These are phyloP conservation scores for Epiblema foenella DNA, from an alignment of 2,888 invertebrate genomes.

Conservation along the genomic window DNA sequence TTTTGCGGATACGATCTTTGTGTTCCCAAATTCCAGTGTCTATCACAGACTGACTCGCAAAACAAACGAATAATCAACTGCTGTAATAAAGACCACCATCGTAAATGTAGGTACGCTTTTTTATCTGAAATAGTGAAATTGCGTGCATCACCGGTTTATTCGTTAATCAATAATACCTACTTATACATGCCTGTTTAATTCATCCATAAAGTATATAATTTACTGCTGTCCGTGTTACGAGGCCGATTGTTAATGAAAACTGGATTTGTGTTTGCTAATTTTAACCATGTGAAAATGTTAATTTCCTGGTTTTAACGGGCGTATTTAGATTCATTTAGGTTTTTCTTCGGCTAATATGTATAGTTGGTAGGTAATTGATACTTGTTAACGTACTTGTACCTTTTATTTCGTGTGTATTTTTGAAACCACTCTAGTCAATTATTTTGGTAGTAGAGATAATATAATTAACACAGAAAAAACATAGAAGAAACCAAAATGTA, in stretches of 20 bases:
- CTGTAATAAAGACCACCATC: too few relatives aligned
- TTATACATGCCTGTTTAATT: background rate
- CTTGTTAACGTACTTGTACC: too few relatives aligned
- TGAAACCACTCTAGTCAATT: background rate
- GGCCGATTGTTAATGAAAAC: conserved; percentile 3
- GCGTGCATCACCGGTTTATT: background rate
- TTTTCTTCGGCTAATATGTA: too few relatives aligned
- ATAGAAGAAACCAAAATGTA: background rate
- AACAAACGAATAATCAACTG: too few relatives aligned
- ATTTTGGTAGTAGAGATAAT: background rate
- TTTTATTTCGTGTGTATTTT: too few relatives aligned
- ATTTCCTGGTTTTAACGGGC: conserved; percentile 12
- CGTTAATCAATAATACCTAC: background rate
- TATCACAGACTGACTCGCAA: too few relatives aligned
- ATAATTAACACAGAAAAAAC: background rate
- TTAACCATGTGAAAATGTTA: conserved; percentile 14
- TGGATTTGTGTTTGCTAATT: background rate
- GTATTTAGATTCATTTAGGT: background rate
- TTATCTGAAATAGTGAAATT: background rate
- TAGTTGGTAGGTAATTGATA: too few relatives aligned
- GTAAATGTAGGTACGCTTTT: background rate
- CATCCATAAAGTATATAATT: conserved; percentile 3
- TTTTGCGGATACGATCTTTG: too few relatives aligned
- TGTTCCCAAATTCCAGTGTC: too few relatives aligned
- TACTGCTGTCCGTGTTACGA: conserved; percentile 1